A percentile compares a stretch with the other conserved stretches of the same genome.
phyloP scores from a whole-genome alignment of 2,113 vertebrate species.

The Oceanites oceanicus region DNA sequence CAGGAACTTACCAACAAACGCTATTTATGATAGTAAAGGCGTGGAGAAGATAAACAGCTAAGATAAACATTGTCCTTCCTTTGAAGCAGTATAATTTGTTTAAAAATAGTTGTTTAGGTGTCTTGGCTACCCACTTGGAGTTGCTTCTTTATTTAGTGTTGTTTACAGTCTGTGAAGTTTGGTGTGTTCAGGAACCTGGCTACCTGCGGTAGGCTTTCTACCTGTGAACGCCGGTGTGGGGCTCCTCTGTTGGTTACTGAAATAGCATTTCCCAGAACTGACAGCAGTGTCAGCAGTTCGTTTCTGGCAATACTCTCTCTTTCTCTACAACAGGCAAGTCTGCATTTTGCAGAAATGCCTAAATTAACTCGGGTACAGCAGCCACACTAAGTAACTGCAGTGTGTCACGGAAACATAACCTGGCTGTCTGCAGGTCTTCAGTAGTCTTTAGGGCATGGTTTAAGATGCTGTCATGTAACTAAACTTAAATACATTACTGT shows the following conservation, averaged over 20 bases:
- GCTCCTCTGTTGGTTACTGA: background rate
- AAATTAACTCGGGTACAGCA: background rate
- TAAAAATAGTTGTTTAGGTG: background rate
- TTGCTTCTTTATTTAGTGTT: background rate
- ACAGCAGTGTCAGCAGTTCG: background rate
- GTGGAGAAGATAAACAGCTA: background rate
- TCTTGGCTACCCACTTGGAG: background rate
- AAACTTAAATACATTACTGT: background rate
- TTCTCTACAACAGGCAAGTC: background rate
- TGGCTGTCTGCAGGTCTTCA: background rate
- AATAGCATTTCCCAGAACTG: background rate
- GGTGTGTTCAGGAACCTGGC: background rate
- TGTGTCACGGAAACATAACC: background rate
- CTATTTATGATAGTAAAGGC: accelerated
- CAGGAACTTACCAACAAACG: background rate
- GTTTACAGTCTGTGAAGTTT: background rate
- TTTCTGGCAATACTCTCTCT: background rate
- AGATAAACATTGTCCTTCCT: background rate
- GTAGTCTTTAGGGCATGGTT: background rate
- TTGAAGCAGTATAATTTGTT: background rate
- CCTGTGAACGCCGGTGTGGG: background rate
- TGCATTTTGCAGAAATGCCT: background rate
- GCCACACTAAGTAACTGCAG: background rate
- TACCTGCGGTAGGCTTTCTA: background rate
- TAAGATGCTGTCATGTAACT: background rate